A percentile compares a stretch with the other conserved stretches of the same genome.
phyloP scores from a whole-genome alignment of 2,113 vertebrate genomes.

The Athene noctua region DNA sequence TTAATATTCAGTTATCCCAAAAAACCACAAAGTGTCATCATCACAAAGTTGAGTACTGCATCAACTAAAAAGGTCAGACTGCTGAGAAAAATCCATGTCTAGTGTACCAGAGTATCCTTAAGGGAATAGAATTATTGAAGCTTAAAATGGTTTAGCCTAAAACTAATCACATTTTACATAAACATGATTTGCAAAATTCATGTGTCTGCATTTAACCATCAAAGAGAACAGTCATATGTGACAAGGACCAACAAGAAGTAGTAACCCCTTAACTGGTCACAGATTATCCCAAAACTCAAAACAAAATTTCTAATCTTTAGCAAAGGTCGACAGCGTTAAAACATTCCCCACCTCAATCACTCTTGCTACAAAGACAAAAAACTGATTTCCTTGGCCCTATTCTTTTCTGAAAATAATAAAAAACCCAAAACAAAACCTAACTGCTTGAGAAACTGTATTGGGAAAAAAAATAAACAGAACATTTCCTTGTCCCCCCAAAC shows the following conservation, averaged over 20 bases:
- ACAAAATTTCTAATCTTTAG: background rate
- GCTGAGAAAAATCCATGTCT: background rate
- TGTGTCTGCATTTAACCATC: background rate
- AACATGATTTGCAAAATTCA: background rate
- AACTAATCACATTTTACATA: background rate
- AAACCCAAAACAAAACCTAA: background rate
- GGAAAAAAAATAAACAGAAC: background rate
- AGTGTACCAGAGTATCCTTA: background rate
- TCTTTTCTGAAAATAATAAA: background rate
- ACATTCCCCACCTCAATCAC: fast-evolving
- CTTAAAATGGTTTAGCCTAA: background rate
- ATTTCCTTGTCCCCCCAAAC: background rate
- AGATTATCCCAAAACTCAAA: background rate
- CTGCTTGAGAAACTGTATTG: background rate
- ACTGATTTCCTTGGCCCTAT: background rate
- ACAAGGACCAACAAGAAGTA: background rate
- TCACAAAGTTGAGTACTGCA: background rate
- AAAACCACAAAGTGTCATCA: background rate
- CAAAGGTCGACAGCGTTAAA: background rate
- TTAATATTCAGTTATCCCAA: background rate
- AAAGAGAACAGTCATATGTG: background rate
- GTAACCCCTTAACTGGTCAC: background rate
- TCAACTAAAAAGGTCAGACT: background rate
- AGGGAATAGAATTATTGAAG: background rate
- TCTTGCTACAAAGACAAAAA: background rate